Percentiles rank a stretch among this genome's conserved stretches.
These are phyloP conservation scores for Sciaenops ocellatus DNA, from an alignment of 2,797 vertebrate species.

Conservation along the genomic window DNA sequence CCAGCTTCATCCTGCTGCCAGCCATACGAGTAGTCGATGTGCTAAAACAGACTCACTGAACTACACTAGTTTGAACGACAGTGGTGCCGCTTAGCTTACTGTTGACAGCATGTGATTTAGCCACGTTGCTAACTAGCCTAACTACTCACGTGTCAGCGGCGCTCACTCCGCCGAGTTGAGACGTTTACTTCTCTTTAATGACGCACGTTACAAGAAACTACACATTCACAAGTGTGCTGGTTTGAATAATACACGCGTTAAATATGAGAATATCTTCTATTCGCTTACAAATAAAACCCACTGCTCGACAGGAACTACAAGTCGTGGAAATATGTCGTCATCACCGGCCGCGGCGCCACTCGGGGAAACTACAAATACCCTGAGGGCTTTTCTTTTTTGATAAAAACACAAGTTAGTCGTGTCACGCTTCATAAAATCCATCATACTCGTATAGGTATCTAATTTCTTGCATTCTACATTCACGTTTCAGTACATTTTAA, in stretches of 20 bases:
- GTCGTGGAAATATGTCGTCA: conserved; percentile 77
- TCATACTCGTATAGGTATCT: rapidly evolving
- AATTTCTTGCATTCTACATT: neutral
- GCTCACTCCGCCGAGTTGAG: neutral
- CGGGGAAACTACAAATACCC: neutral
- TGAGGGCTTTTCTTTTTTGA: neutral
- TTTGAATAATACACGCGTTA: neutral
- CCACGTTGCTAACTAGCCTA: conserved; percentile 49
- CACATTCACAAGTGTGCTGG: rapidly evolving
- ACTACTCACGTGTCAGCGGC: conserved; percentile 21
- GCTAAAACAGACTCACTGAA: neutral
- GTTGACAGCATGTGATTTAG: conserved; percentile 41
- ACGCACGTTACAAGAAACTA: neutral
- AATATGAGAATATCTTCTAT: neutral
- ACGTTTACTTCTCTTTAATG: neutral
- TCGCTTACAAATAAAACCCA: conserved; percentile 3
- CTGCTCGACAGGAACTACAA: conserved; percentile 55
- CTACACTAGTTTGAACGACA: neutral
- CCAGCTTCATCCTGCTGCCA: conserved; percentile 86
- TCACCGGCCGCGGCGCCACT: neutral
- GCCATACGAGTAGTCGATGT: conserved; percentile 37
- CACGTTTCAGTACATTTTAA: neutral
- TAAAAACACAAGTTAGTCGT: neutral
- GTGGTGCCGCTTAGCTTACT: neutral
- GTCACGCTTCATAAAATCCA: too few species aligned